Conservation (phyloP, 2,797 vertebrate genomes). For the Ciconia nigra region DNA sequence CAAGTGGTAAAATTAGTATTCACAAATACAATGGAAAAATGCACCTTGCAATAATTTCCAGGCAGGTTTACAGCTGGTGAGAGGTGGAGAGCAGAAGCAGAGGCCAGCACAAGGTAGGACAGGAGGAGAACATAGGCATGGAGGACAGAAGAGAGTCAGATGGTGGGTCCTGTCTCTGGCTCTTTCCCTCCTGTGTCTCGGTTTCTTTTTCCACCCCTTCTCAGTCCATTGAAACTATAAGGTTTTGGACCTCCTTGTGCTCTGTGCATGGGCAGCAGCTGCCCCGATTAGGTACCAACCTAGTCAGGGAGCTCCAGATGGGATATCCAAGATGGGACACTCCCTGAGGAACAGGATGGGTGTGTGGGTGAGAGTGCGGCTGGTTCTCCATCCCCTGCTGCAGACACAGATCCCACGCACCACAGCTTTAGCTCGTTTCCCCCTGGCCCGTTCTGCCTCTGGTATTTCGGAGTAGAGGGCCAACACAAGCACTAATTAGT, state of each 20-base stretch:
- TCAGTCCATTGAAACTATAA: not conserved
- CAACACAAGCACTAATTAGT: not conserved
- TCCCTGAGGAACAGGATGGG: not conserved
- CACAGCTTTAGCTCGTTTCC: not conserved
- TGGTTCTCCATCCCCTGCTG: not conserved
- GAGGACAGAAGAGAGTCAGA: not conserved
- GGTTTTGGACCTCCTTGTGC: too few species aligned
- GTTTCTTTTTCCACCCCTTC: not conserved
- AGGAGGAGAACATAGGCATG: not conserved
- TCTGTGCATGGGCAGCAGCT: not conserved
- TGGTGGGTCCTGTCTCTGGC: not conserved
- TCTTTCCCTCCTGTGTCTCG: not conserved
- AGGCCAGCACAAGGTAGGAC: not conserved
- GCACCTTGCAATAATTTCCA: not conserved
- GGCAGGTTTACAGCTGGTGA: not conserved
- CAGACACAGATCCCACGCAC: not conserved
- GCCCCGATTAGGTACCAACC: fast-evolving
- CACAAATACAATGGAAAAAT: not conserved
- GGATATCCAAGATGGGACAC: not conserved
- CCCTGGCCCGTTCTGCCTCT: not conserved
- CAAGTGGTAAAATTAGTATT: not conserved
- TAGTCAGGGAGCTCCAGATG: not conserved
- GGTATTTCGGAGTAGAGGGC: not conserved
- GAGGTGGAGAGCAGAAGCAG: not conserved
- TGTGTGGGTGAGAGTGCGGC: fast-evolving